These are phyloP conservation scores for Etheostoma nigrum DNA, from an alignment of 2,797 vertebrate genomes.

Conservation along the genomic window DNA sequence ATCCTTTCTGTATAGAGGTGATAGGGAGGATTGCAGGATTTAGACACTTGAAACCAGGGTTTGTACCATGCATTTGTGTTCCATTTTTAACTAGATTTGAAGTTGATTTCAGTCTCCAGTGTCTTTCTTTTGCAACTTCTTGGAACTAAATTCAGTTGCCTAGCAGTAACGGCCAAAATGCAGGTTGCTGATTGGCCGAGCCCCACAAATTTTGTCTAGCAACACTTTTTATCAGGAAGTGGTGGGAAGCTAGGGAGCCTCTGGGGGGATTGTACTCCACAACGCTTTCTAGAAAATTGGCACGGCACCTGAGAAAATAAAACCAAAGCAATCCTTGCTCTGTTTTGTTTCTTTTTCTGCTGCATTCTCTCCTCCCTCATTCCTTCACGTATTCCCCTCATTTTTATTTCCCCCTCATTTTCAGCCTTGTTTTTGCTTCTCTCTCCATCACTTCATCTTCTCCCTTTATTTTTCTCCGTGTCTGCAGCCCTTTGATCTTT, in stretches of 20 bases:
- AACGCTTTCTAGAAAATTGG: slow-evolving; percentile 39
- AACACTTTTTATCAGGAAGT: slow-evolving; percentile 22
- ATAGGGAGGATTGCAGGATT: background rate
- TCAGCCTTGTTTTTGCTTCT: background rate
- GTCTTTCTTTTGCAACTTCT: background rate
- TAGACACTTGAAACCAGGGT: background rate
- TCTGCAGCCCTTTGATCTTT: background rate
- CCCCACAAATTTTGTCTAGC: background rate
- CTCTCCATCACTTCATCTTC: background rate
- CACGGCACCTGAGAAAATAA: slow-evolving; percentile 13
- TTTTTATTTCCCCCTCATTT: background rate
- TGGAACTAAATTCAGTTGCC: slow-evolving; percentile 14
- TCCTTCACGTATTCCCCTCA: background rate
- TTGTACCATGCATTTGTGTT: background rate
- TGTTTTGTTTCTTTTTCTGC: background rate
- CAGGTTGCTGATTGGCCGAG: slow-evolving; percentile 27
- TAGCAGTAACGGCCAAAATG: background rate
- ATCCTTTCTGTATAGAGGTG: background rate
- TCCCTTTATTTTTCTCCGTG: no score
- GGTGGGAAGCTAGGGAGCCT: slow-evolving; percentile 25
- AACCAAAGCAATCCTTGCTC: slow-evolving; percentile 15
- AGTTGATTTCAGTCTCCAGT: slow-evolving; percentile 4
- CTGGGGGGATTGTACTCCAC: slow-evolving; percentile 34
- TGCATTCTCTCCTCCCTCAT: background rate
- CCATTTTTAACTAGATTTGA: slow-evolving; percentile 4